Base-by-base conservation (phyloP, 2,888 invertebrate genomes). In the Ecdyonurus torrentis region DNA sequence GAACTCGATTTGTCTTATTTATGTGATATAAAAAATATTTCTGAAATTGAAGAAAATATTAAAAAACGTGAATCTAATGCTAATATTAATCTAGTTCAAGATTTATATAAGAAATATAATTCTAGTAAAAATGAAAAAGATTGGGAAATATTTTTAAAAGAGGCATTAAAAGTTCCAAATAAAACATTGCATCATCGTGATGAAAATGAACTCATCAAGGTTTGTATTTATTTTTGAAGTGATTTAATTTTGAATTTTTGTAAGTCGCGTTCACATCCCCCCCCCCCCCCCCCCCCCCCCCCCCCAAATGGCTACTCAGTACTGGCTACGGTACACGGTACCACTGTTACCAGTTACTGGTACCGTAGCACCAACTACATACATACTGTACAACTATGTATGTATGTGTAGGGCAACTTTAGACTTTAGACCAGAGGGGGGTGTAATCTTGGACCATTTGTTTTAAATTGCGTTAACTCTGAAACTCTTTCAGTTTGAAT, bases 161-260 rank as follows among this genome's bases (percentile, higher is more conserved):
- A 87, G 74, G 74, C 87, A n/a, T 72, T 75, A 61, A 81, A 77
- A 73, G 79, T 92, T 66, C 91, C 92, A 0, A 93, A 93, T 73
- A 76, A 72, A 68, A 87, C 89, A 2, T 69, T 74, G 52, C 66
- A 75, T 1, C 84, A 85, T 71, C 78, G 77, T 2, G 77, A 81
- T n/a, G 76, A 83, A 59, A 83, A 87, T 0, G 73, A 74, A 65
- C 67, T 85, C 61, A 66, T 89, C 7, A 79, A 80, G 67, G 75
- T 72, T 66, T 69, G 75, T 60, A 83, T 80, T 71, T 69, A 71
- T 19, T 72, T 71, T 64, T 69, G 73, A 25, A 74, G 79, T 68
- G 70, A 75, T 64, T 25, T 23, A 1, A 24, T 60, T 19, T 25
- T 58, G n/a, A 25, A 63, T 18, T 50, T 63, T 15, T 25, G 52